Evolutionary conservation across 2,888 invertebrate species (phyloP).

Genomic region (Lissonota sp.): DNA sequence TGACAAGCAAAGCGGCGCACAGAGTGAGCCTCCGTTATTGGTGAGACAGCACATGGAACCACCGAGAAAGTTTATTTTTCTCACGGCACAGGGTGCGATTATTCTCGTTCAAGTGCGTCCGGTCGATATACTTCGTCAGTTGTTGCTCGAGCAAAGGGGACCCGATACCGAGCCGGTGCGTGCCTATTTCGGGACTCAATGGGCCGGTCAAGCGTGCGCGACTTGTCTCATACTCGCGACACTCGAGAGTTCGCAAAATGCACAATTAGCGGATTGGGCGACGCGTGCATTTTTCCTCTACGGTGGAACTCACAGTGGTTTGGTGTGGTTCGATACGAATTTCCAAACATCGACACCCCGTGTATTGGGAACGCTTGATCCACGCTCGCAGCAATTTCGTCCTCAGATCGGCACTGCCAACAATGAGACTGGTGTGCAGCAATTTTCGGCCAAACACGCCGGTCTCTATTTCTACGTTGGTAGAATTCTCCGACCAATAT

Average conservation of each 20-base stretch:
- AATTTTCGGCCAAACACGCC: conserved; percentile 94
- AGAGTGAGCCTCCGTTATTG: conserved; percentile 87
- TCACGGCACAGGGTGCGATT: conserved; percentile 95
- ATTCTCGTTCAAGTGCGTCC: conserved; percentile 93
- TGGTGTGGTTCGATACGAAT: conserved; percentile 66
- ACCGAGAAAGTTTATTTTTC: conserved; percentile 91
- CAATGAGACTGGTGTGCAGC: conserved; percentile 75
- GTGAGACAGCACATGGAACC: conserved; percentile 90
- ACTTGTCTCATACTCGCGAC: conserved; percentile 95
- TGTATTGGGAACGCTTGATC: conserved; percentile 70
- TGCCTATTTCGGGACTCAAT: conserved; percentile 93
- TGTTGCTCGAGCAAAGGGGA: conserved; percentile 93
- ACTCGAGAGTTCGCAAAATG: conserved; percentile 87
- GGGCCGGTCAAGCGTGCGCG: conserved; percentile 94
- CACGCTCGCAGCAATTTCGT: conserved; percentile 65
- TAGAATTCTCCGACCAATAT: conserved; percentile 94
- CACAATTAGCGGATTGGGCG: conserved; percentile 93
- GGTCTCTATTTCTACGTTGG: conserved; percentile 96
- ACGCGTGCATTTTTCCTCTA: conserved; percentile 96
- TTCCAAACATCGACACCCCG: conserved; percentile 80
- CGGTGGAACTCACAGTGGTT: conserved; percentile 89
- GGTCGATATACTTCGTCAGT: conserved; percentile 93
- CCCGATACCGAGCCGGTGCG: conserved; percentile 94
- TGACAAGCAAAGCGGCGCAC: conserved; percentile 79
- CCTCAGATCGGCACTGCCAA: conserved; percentile 71